Conservation (phyloP, 2,113 vertebrate species). For the Prunella himalayana region DNA sequence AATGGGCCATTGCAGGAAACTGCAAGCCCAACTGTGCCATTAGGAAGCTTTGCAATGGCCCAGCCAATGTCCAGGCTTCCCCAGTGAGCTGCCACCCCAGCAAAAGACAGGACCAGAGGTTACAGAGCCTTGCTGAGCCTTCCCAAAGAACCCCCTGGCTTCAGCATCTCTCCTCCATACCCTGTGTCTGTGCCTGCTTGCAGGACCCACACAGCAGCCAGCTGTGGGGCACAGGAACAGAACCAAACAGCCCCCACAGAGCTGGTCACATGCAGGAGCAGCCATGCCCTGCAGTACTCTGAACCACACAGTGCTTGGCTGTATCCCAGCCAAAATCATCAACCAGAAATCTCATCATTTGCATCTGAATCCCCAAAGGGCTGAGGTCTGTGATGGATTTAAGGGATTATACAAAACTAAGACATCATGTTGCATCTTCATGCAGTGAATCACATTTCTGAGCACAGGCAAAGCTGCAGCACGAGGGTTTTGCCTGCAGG, state of each 20-base stretch:
- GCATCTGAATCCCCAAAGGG: conserved; percentile 62
- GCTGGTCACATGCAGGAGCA: neutral
- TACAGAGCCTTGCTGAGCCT: neutral
- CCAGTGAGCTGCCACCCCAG: neutral
- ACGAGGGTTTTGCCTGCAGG: neutral
- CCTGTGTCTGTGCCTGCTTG: neutral
- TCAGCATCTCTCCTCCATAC: neutral
- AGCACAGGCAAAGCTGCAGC: neutral
- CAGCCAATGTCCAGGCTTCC: neutral
- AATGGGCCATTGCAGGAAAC: neutral
- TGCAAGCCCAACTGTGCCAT: neutral
- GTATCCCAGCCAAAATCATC: conserved; percentile 61
- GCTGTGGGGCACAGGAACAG: neutral
- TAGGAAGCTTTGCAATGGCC: neutral
- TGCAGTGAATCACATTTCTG: conserved; percentile 63
- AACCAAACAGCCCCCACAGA: neutral
- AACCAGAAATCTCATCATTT: conserved; percentile 62
- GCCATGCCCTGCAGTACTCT: conserved; percentile 13
- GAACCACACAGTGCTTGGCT: conserved; percentile 22
- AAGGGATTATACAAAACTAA: conserved; percentile 66
- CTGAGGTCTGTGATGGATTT: conserved; percentile 65
- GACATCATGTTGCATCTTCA: conserved; percentile 70
- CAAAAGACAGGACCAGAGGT: neutral
- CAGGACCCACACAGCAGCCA: neutral
- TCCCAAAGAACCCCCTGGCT: neutral